Percentiles rank a stretch among this genome's conserved stretches.
Conservation (phyloP, 1,140 invertebrate species). For the Drosophila auraria region DNA sequence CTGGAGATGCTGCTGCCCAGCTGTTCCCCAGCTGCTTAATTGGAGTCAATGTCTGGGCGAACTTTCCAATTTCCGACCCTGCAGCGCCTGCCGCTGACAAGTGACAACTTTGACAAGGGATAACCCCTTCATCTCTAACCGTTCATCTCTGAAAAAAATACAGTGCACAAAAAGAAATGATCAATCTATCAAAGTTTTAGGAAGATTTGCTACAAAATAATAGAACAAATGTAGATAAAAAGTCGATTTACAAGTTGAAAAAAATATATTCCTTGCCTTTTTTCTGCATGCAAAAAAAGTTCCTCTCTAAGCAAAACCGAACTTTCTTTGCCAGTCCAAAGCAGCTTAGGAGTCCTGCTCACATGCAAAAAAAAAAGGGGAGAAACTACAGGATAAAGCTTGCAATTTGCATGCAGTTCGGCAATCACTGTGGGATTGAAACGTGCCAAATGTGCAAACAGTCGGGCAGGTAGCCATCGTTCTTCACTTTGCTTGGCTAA, state of each 20-base stretch:
- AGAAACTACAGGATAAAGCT: background rate
- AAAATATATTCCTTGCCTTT: no score
- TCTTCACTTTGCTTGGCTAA: constrained; percentile 29
- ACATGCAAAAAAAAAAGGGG: background rate
- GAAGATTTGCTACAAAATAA: background rate
- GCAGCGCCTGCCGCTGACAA: constrained; percentile 45
- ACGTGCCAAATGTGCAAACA: constrained; percentile 70
- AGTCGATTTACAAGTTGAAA: background rate
- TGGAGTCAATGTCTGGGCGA: constrained; percentile 40
- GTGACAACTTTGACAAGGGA: constrained; percentile 48
- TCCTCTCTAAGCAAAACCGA: background rate
- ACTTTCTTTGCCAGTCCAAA: background rate
- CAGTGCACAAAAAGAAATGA: background rate
- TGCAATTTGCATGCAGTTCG: constrained; percentile 56
- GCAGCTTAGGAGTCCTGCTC: background rate
- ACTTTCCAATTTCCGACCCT: constrained; percentile 32
- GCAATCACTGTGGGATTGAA: constrained; percentile 51
- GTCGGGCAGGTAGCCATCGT: constrained; percentile 39
- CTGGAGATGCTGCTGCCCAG: constrained; percentile 10
- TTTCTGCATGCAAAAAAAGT: background rate
- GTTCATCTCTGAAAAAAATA: background rate
- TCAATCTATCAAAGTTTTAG: no score
- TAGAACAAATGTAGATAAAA: background rate
- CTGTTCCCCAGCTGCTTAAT: constrained; percentile 33
- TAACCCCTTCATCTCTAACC: background rate